phyloP scores from a whole-genome alignment of 2,797 vertebrate genomes.

The Pseudochaenichthys georgianus region DNA sequence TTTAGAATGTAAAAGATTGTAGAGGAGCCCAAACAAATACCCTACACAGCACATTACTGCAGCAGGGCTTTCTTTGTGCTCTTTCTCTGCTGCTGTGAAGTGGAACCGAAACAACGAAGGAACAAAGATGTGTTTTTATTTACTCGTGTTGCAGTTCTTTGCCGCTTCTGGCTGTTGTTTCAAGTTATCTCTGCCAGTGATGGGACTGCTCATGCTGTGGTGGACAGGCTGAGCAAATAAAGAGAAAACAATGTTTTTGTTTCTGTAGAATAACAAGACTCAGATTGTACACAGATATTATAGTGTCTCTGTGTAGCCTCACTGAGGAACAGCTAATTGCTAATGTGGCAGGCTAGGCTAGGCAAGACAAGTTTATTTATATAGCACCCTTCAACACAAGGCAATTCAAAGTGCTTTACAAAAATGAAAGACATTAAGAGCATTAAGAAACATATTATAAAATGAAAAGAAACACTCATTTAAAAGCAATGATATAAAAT shows the following conservation, averaged over 20 bases:
- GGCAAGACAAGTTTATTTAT: too few species aligned
- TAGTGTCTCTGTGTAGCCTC: not conserved
- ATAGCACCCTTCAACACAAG: too few species aligned
- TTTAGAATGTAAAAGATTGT: slow-evolving; percentile 45
- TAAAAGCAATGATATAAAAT: too few species aligned
- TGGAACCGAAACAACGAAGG: slow-evolving; percentile 10
- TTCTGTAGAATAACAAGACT: slow-evolving; percentile 1
- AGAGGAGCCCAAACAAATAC: slow-evolving; percentile 16
- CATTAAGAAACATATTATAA: too few species aligned
- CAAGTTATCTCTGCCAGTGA: not conserved
- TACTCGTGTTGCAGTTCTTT: slow-evolving; percentile 13
- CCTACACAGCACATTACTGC: slow-evolving; percentile 9
- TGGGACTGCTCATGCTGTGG: not conserved
- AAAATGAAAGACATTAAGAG: too few species aligned
- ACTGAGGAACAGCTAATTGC: not conserved
- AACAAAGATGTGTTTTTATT: slow-evolving; percentile 22
- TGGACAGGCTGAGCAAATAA: slow-evolving; percentile 8
- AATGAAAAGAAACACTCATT: too few species aligned
- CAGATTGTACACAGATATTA: not conserved
- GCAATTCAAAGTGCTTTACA: too few species aligned
- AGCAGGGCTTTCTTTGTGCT: not conserved
- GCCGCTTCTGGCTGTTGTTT: slow-evolving; percentile 19
- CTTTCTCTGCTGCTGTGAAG: slow-evolving; percentile 24
- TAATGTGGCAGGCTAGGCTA: not conserved
- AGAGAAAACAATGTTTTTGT: slow-evolving; percentile 20